phyloP scores from a whole-genome alignment of 2,797 vertebrate species.

The Coregonus suidteri region DNA sequence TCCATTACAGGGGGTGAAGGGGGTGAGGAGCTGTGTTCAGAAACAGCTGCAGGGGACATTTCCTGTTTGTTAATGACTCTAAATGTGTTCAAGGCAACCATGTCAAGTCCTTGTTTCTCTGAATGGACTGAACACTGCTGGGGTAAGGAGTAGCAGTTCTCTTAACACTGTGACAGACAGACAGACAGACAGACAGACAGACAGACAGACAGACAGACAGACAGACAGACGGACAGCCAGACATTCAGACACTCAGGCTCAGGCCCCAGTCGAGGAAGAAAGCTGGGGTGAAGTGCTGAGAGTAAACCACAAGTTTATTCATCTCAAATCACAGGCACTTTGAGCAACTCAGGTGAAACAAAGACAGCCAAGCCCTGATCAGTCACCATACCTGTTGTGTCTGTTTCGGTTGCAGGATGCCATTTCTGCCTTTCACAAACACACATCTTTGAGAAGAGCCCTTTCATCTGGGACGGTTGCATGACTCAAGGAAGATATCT shows the following conservation, averaged over 20 bases:
- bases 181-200: slow-evolving; percentile 18
- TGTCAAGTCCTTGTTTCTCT: slow-evolving; percentile 69
- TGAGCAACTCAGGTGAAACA: slow-evolving; percentile 53
- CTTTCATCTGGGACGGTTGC: slow-evolving; percentile 60
- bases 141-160: slow-evolving; percentile 54
- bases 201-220: slow-evolving; percentile 31
- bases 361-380: slow-evolving; percentile 62
- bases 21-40: slow-evolving; percentile 51
- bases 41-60: slow-evolving; percentile 84
- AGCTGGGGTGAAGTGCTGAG: slow-evolving; percentile 20
- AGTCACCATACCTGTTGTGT: slow-evolving; percentile 65
- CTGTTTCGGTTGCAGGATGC: slow-evolving; percentile 55
- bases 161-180: neutral
- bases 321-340: slow-evolving; percentile 58
- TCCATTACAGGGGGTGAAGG: slow-evolving; percentile 69
- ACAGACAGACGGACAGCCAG: slow-evolving; percentile 10
- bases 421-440: slow-evolving; percentile 51
- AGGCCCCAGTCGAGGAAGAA: slow-evolving; percentile 35
- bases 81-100: slow-evolving; percentile 82
- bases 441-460: slow-evolving; percentile 51
- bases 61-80: slow-evolving; percentile 84
- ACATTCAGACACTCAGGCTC: slow-evolving; percentile 47
- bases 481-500: slow-evolving; percentile 69
- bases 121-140: slow-evolving; percentile 70
- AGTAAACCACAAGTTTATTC: slow-evolving; percentile 55